Evolutionary conservation across 2,113 vertebrate genomes (phyloP).

Genomic region (Peromyscus maniculatus): DNA sequence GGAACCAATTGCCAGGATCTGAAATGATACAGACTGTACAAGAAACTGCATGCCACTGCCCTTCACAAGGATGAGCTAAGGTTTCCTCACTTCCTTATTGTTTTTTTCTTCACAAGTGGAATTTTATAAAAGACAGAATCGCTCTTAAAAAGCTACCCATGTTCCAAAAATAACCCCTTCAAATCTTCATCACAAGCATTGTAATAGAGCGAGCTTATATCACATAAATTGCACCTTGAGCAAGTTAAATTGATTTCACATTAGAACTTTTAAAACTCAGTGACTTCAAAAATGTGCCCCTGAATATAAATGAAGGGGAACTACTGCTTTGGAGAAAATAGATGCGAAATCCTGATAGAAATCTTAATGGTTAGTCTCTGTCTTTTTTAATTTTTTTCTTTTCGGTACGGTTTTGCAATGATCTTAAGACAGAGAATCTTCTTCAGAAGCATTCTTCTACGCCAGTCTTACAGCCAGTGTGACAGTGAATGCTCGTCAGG

Average conservation of each 20-base stretch:
- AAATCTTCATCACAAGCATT: neutral
- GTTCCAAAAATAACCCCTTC: neutral
- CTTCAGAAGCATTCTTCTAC: neutral
- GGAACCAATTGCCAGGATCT: neutral
- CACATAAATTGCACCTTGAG: neutral
- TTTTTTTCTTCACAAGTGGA: neutral
- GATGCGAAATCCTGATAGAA: neutral
- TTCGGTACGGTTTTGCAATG: slow-evolving; percentile 4
- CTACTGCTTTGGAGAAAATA: neutral
- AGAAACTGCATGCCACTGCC: neutral
- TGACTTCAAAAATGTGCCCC: neutral
- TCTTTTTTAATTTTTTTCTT: neutral
- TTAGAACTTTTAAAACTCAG: neutral
- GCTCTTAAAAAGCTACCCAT: neutral
- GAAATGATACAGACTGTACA: neutral
- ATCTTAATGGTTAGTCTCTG: neutral
- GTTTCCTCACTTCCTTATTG: neutral
- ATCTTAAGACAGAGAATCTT: neutral
- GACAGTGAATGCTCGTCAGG: neutral
- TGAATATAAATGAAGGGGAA: neutral
- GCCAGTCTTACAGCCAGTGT: neutral
- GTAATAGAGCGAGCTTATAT: neutral
- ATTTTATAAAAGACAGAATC: neutral
- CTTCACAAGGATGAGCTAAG: neutral
- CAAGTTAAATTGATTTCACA: neutral